Base-by-base conservation (phyloP, 2,113 vertebrate genomes). In the Lasiurus cinereus region DNA sequence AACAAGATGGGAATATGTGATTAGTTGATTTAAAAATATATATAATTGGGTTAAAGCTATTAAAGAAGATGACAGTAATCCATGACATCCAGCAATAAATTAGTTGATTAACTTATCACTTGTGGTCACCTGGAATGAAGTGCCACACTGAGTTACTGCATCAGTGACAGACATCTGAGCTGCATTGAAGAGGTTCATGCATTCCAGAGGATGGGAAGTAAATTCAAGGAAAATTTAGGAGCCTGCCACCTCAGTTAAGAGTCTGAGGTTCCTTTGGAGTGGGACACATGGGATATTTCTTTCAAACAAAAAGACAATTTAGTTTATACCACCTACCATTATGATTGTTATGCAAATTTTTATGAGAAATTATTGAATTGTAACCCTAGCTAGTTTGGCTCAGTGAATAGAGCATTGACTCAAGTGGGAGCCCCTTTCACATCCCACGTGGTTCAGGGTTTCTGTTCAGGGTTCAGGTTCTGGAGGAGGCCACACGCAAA, bases 301-400 rank as follows among this genome's bases (percentile, higher is more conserved):
- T 83, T 79, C 50, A 87, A 79, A 87, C 62, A 76, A 82, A 90
- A 73, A 90, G 33, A 31, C 11, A 22, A 48, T 77, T 90, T 94
- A 84, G 11, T 84, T 90, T 80, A 24, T 7, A 52, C 7, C 43
- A 77, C 12, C 13, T 54, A 48, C 13, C 3, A 12, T 24, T 52
- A 67, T 72, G 21, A 77, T 76, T 82, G 36, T 83, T 78, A 52
- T 48, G 14, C 3, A 78, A 8, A 43, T 19, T 67, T 91, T 88
- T 27, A 94, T 70, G 13, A 21, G 64, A 82, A 94, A 48, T 50
- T 74, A 69, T 18, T 48, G 18, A 56, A 46, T 36, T 90, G 10
- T 6, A 18, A 22, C 22, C 22, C 10, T 62, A 62, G 56, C 56
- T 62, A 9, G 22, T 62, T 27, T 62, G 56, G 56, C 22, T 27